Evolutionary conservation across 2,888 invertebrate genomes (phyloP).

Genomic region (Globia sparganii): DNA sequence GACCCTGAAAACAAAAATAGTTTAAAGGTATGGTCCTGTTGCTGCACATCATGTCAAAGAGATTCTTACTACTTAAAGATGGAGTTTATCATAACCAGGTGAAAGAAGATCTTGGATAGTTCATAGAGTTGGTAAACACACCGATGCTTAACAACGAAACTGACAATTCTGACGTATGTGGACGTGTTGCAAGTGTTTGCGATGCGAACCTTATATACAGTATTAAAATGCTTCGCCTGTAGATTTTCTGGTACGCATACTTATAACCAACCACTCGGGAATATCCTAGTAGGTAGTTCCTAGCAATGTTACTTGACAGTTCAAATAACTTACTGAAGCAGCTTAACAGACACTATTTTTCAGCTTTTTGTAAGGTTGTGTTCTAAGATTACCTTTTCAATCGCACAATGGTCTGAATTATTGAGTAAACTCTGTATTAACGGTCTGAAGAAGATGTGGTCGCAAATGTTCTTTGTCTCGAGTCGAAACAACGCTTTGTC

Average conservation of each 20-base stretch:
- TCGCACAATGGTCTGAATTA: constrained; percentile 46
- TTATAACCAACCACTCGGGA: neutral
- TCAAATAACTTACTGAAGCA: neutral
- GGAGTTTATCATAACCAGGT: neutral
- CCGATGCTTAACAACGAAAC: neutral
- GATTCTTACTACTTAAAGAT: neutral
- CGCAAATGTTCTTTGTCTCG: constrained; percentile 48
- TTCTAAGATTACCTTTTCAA: constrained; percentile 53
- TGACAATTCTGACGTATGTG: neutral
- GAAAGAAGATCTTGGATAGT: too few species aligned
- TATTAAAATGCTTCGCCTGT: neutral
- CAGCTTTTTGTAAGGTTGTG: neutral
- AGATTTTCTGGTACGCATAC: neutral
- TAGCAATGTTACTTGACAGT: neutral
- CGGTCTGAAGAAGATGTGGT: constrained; percentile 45
- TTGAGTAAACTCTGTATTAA: constrained; percentile 35
- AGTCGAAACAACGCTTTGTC: constrained; percentile 34
- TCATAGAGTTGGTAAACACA: neutral
- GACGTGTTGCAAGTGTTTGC: neutral
- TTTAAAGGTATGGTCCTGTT: neutral
- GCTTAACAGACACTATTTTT: too few species aligned
- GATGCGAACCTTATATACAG: neutral
- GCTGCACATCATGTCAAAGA: neutral
- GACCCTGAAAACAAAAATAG: constrained; percentile 45
- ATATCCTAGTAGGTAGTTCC: neutral